Conservation (phyloP, 2,888 invertebrate genomes). For the Drosophila subquinaria region DNA sequence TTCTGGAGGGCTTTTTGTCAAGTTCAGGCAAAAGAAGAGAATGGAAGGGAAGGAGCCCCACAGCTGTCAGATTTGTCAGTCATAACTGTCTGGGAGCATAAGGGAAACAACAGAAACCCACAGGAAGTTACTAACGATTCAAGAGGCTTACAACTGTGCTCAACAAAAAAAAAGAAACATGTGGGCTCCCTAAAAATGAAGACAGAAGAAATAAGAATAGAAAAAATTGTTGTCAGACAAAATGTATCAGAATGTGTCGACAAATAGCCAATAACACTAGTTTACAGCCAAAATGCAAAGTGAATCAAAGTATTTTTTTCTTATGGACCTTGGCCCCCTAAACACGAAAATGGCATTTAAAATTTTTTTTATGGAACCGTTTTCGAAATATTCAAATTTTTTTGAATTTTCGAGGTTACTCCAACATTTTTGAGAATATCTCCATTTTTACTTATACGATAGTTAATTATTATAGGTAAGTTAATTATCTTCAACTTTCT, state of each 20-base stretch:
- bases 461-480: no score
- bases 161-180: slow-evolving; percentile 5
- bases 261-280: background rate
- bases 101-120: slow-evolving; percentile 19
- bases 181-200: background rate
- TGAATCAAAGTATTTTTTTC: no score
- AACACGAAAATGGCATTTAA: no score
- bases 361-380: no score
- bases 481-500: no score
- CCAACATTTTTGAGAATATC: no score
- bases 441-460: no score
- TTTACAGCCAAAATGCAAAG: no score
- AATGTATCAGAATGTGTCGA: background rate
- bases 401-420: no score
- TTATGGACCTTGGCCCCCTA: no score
- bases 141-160: slow-evolving; percentile 34
- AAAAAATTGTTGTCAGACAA: no score
- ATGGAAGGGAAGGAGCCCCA: background rate
- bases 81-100: slow-evolving; percentile 50
- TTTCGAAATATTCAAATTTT: no score
- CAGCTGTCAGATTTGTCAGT: slow-evolving; percentile 63
- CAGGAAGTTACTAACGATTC: slow-evolving; percentile 57
- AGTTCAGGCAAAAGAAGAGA: background rate
- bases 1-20: background rate
- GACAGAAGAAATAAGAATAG: background rate